Base-by-base conservation (phyloP, 2,888 invertebrate species). In the Pharmacophagus antenor region DNA sequence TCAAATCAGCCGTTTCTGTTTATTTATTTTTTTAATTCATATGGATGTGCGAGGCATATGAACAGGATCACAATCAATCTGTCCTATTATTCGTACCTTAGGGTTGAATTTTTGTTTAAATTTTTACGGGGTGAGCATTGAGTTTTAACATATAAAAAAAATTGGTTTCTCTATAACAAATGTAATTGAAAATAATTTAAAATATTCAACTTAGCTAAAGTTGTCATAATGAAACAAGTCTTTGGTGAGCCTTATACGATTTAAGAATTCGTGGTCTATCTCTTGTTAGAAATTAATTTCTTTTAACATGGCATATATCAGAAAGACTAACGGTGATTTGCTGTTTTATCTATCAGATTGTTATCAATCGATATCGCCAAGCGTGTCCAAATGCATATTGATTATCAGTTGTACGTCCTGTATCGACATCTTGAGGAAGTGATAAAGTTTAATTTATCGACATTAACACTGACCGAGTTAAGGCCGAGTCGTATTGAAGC, bases 321-420 rank as follows among this genome's bases (percentile, higher is more conserved):
- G 54, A 52, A 64, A 62, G 62, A 48, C 21, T 55, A 31, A 48
- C 50, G 61, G 48, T 52, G 61, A 56, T 52, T 63, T 48, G 67
- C 63, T 73, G 74, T 72, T 72, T 68, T 85, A 85, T 87, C 85
- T 77, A 62, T 63, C 67, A 74, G 82, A 85, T 84, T 67, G 64
- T 74, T 81, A 86, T 88, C 85, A 76, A 65, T 54, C 41, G 57
- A 73, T 82, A 85, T 84, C 84, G 74, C 66, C 61, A 74, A 74
- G 77, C 86, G 86, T 87, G 88, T 76, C 73, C 67, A 63, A 66
- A 69, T 70, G 71, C 66, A 67, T 74, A 67, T 64, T 57, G 67
- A 67, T 70, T 67, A 77, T 79, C 77, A 78, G 77, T 77, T 71
- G 74, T 64, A 63, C 60, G 63, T 66, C 63, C 65, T 65, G 65